A percentile compares a stretch with the other conserved stretches of the same genome.
phyloP scores from a whole-genome alignment of 2,888 invertebrate species.

The Athrips mouffetella region DNA sequence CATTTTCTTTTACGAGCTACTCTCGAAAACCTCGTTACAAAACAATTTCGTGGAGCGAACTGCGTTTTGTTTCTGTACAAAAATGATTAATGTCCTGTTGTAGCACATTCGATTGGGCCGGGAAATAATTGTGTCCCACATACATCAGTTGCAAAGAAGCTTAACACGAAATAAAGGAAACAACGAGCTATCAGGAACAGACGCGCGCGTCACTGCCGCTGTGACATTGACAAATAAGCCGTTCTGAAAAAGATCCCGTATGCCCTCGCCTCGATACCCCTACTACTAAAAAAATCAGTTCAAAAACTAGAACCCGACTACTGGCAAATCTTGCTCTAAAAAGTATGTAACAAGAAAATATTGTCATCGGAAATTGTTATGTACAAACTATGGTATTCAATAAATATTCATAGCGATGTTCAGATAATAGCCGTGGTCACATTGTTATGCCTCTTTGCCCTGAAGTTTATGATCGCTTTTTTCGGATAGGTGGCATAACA shows the following conservation, averaged over 20 bases:
- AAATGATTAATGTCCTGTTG: constrained; percentile 16
- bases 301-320: too few species aligned
- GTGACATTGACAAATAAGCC: constrained; percentile 70
- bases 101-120: constrained; percentile 22
- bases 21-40: not conserved
- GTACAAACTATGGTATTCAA: too few species aligned
- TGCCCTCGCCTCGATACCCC: constrained; percentile 41
- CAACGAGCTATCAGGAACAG: constrained; percentile 64
- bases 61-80: not conserved
- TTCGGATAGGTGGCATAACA: too few species aligned
- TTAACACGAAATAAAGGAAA: constrained; percentile 63
- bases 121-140: constrained; percentile 27
- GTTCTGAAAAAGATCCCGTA: constrained; percentile 64
- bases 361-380: too few species aligned
- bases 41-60: not conserved
- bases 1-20: not conserved
- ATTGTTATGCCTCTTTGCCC: too few species aligned
- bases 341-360: too few species aligned
- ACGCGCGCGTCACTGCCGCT: constrained; percentile 55
- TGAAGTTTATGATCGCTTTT: too few species aligned
- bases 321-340: too few species aligned
- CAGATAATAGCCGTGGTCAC: too few species aligned
- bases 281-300: too few species aligned
- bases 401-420: too few species aligned
- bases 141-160: constrained; percentile 37